Evolutionary conservation across 2,888 invertebrate genomes (phyloP).

Genomic region (Euplexia lucipara): DNA sequence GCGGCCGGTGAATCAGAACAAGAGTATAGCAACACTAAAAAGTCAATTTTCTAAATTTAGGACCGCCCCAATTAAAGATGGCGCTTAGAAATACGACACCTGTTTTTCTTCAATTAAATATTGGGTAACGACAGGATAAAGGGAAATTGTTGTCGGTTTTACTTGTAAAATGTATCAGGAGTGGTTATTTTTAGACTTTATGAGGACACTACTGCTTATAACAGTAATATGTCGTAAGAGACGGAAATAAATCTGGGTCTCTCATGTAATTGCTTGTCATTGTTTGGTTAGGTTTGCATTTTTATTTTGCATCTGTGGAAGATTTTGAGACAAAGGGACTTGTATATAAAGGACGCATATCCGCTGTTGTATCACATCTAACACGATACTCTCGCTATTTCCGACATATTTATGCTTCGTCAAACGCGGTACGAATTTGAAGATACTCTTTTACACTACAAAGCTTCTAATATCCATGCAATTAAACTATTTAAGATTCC

Average conservation of each 20-base stretch:
- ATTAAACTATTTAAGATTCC: constrained; percentile 7
- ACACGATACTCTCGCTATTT: background rate
- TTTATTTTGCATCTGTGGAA: background rate
- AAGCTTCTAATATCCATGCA: background rate
- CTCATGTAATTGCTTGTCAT: constrained; percentile 38
- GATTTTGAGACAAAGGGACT: background rate
- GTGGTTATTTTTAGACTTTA: constrained; percentile 47
- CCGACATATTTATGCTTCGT: background rate
- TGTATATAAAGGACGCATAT: background rate
- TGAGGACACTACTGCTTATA: constrained; percentile 49
- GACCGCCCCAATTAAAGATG: constrained; percentile 75
- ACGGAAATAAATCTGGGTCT: constrained; percentile 52
- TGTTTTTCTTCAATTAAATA: constrained; percentile 72
- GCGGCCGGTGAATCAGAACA: constrained; percentile 60
- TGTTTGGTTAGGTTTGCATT: constrained; percentile 7
- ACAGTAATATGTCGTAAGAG: constrained; percentile 47
- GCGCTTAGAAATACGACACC: constrained; percentile 77
- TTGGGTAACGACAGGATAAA: constrained; percentile 42
- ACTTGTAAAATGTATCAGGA: constrained; percentile 38
- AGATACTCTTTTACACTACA: constrained; percentile 10
- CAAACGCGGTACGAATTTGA: background rate
- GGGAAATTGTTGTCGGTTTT: constrained; percentile 20
- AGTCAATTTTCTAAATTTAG: constrained; percentile 78
- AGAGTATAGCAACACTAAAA: constrained; percentile 70
- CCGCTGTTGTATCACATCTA: background rate